Base-by-base conservation (phyloP, 2,797 vertebrate species). In the Chloroceryle amazona region DNA sequence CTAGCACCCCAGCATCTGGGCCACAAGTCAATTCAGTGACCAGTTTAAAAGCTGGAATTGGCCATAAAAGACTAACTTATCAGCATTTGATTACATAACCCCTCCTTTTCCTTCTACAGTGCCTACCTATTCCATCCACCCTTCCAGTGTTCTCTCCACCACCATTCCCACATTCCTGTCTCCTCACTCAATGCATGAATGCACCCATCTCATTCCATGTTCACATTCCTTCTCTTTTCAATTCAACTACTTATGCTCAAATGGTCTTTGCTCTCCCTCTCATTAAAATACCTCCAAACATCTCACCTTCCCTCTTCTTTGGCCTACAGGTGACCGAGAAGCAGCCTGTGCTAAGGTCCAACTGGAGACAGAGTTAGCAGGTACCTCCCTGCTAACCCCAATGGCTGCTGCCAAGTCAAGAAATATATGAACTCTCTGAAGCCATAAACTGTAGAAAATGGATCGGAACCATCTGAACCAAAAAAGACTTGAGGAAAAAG, bases 1-100 rank as follows among this genome's bases (percentile, higher is more conserved):
- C 51, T 13, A 95, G 89, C 0, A 0, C 49, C 55, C 14, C 63
- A 81, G 73, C 70, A 92, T 57, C 55, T 79, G 70, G 62, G 55
- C 22, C 20, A 63, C 37, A 84, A 88, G 70, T 86, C 90, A 84
- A 87, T 18, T 73, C 70, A 91, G 28, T 28, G 33, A 90, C 60
- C 73, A 79, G 90, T 75, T 82, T 70, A 90, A 79, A 80, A 13
- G 15, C 80, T 62, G 54, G 58, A 91, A 74, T 14, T 73, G 51
- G 47, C 71, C 71, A 89, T 37, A 84, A 70, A 88, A 72, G 42
- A 54, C n/a, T 55, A 92, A 83, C 18, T 83, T 84, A 79, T 3
- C 73, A 89, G 46, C 35, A 60, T 66, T 75, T 44, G 28, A 85
- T 58, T 60, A 84, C 25, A 55, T 18, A 86, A 93, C 16, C 15